Base-by-base conservation (phyloP, 30 jellyfish, hydroid and myxozoan genomes). In the Sanderia malayensis region DNA sequence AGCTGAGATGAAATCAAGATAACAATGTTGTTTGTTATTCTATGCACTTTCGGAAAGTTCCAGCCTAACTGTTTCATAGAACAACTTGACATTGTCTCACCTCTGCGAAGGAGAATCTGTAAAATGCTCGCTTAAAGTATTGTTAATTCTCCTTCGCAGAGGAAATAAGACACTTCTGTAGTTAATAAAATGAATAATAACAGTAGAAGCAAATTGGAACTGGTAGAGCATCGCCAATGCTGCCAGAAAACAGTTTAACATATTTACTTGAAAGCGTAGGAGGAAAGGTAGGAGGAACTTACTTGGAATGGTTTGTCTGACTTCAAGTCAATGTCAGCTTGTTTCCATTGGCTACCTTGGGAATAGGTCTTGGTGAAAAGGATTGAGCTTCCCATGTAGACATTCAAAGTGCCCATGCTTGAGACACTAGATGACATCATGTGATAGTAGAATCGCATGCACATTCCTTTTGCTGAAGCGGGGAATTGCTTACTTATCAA, bases 381-480 rank as follows among this genome's bases (percentile, higher is more conserved):
- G 53, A 66, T n/a, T n/a, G n/a, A n/a, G n/a, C n/a, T n/a, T 20
- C 60, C 47, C 20, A 81, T 41, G 79, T 80, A 75, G 22, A 89
- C 93, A 46, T 83, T 89, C 29, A 89, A 57, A 0, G 57, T 45
- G n/a, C 97, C 97, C 95, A 89, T 81, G 74, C 19, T 31, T 0
- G 72, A 1, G 0, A 66, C 24, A 18, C 31, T 68, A 22, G 31
- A 30, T 4, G 97, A 81, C 77, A 52, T 67, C 97, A 89, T 89
- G 61, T 76, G 94, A 47, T 82, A 89, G 81, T 83, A 83, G 81
- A 89, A 83, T 3, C 93, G 47, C 53, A 89, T 32, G 71, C 97
- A 89, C 28, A 25, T 47, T 8, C 45, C 33, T n/a, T n/a, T n/a
- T 13, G 81, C 17, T n/a, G n/a, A n/a, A 1, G 87, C 26, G 21